Evolutionary conservation across 2,113 vertebrate genomes (phyloP), one percentile per base, ranked within the genome.

Genomic region (Prochilodus magdalenae): DNA sequence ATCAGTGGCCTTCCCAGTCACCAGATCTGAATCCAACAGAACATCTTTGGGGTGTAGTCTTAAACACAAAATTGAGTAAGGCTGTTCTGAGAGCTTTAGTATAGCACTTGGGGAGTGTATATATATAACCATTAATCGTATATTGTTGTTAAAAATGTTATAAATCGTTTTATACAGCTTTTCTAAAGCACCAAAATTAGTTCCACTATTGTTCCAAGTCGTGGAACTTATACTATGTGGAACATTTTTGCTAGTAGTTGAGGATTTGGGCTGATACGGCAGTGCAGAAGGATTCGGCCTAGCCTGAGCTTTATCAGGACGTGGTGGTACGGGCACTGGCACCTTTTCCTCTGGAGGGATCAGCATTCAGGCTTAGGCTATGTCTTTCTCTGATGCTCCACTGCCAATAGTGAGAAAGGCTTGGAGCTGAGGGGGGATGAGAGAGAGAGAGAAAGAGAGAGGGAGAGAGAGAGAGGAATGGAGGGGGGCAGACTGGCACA

Each of bases 401-500:
- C 66, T 69, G 66, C 66, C 66, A 69, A n/a, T 69, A 33, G 30
- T 69, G 66, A 40, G 66, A 18, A 22, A 60, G 73, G 30, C 27
- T 4, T 7, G 22, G 12, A 20, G 40, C 24, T 51, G 76, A 33
- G 76, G 33, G 62, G 26, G 13, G 11, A 20, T 2, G 8, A 62
- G 51, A 7, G 18, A 16, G 29, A 13, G 11, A 51, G 63, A 51
- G 44, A 27, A 36, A 62, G 73, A n/a, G n/a, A n/a, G n/a, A n/a
- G n/a, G n/a, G n/a, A n/a, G 29, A 13, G 11, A 51, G 63, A 51
- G 44, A 27, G 53, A 62, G 73, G 14, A 27, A 15, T 5, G 60
- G 40, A 57, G 57, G 1, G 44, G 40, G 40, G 63, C 57, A 74
- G 66, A 76, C 78, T 79, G 73, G 74, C 78, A 53, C 83, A 65